Base-by-base conservation (phyloP, 2,797 vertebrate species). In the Notolabrus celidotus region DNA sequence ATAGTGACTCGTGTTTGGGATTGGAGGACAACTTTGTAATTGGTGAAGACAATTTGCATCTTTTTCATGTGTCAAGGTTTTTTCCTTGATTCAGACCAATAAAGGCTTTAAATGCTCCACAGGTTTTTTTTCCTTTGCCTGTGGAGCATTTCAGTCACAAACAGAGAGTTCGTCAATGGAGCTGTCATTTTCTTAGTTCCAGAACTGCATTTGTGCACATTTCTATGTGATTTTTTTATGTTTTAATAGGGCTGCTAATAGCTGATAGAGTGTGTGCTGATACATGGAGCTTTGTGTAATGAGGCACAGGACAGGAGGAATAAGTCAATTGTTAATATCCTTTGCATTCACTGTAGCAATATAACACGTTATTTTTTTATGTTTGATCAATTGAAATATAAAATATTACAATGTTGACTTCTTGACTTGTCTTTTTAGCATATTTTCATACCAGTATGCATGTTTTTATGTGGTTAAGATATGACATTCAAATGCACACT, bases 161-260 rank as follows among this genome's bases (percentile, higher is more conserved):
- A 49, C 22, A 4, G 9, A 43, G 36, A 12, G 1, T 9, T 16
- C 19, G 3, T 22, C 1, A 2, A 4, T n/a, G 19, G 3, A 77
- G n/a, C 17, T 5, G 10, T 46, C 47, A 5, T 47, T 3, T 46
- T 59, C 11, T 43, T 15, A 10, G 15, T 49, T 72, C 73, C 8
- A 38, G 39, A 67, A 58, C 14, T 29, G 2, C 54, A 12, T 57
- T 2, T 46, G 31, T 23, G 20, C 39, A 78, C 41, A 58, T 65
- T 63, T 74, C 60, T 63, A 22, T 77, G 33, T 65, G 49, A 74
- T 74, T 65, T 86, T 80, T 87, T 86, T 85, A 82, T 81, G 52
- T 56, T 70, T 62, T 25, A 19, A 17, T 23, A 46, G 8, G 41
- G 16, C 43, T 69, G 14, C n/a, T 5, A 12, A 41, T 17, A 61